These are phyloP conservation scores for Whitmania pigra DNA, from an alignment of 1,140 invertebrate species.

Conservation along the genomic window DNA sequence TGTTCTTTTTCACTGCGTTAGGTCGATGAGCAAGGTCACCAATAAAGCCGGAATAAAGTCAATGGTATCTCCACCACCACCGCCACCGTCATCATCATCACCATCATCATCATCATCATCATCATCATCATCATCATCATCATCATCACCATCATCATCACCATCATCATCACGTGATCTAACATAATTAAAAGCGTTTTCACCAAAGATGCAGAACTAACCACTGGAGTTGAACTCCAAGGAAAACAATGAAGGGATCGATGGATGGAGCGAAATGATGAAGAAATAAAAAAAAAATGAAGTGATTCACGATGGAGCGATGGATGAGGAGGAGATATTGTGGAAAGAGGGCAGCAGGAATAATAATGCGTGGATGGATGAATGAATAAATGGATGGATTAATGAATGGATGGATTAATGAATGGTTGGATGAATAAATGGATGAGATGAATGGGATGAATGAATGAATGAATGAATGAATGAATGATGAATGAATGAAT, in stretches of 20 bases:
- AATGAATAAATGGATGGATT: constrained; percentile 3
- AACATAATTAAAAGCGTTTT: no score
- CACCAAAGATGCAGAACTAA: no score
- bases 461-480: constrained; percentile 15
- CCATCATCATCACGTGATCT: no score
- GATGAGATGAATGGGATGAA: background rate
- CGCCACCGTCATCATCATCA: no score
- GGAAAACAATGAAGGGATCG: background rate
- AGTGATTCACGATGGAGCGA: background rate
- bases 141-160: no score
- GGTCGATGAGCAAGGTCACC: background rate
- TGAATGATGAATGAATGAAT: background rate
- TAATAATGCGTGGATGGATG: constrained; percentile 8
- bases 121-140: no score
- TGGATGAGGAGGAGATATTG: constrained; percentile 11
- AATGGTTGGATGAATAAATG: no score
- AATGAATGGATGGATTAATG: no score
- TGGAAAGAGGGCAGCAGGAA: constrained; percentile 14
- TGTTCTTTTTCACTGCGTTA: background rate
- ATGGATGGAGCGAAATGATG: background rate
- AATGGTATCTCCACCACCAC: background rate
- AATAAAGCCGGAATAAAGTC: background rate
- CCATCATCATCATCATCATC: no score
- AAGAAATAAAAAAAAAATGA: background rate
- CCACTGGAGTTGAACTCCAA: background rate